These are phyloP conservation scores for Catalaphyllia jardinei DNA, from an alignment of 64 coral and sea anemone species.

Conservation along the genomic window DNA sequence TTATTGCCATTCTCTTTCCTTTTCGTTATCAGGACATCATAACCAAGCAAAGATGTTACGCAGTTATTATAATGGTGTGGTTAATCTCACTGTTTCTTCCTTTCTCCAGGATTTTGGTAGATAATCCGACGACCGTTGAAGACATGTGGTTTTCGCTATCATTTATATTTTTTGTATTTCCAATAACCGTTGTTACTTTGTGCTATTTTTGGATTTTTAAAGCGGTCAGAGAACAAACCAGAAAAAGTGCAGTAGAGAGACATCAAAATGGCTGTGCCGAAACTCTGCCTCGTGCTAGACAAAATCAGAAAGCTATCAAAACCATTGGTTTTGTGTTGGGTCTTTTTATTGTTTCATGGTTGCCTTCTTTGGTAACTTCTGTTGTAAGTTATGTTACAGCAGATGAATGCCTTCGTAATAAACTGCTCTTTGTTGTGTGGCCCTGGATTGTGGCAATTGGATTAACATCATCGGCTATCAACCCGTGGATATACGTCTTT, in stretches of 20 bases:
- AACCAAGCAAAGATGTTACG: not conserved
- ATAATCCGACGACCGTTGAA: not conserved
- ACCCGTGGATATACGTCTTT: not conserved
- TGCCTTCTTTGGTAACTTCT: not conserved
- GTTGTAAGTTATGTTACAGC: not conserved
- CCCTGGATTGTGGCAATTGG: not conserved
- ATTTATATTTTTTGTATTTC: not conserved
- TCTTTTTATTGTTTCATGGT: not conserved
- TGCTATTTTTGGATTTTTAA: not conserved
- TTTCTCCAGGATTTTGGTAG: not conserved
- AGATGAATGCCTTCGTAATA: not conserved
- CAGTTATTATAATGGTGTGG: not conserved
- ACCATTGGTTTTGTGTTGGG: not conserved
- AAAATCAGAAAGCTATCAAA: not conserved
- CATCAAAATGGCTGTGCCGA: no score
- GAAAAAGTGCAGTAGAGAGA: not conserved
- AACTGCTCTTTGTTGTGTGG: not conserved
- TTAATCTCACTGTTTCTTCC: not conserved
- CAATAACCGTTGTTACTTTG: not conserved
- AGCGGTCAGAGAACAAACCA: not conserved
- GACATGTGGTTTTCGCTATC: not conserved
- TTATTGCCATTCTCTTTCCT: constrained; percentile 23
- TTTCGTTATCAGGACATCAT: not conserved
- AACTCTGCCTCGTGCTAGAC: not conserved
- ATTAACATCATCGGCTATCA: constrained; percentile 7